Evolutionary conservation across 2,113 vertebrate genomes (phyloP).

Genomic region (Tyrannus savana): DNA sequence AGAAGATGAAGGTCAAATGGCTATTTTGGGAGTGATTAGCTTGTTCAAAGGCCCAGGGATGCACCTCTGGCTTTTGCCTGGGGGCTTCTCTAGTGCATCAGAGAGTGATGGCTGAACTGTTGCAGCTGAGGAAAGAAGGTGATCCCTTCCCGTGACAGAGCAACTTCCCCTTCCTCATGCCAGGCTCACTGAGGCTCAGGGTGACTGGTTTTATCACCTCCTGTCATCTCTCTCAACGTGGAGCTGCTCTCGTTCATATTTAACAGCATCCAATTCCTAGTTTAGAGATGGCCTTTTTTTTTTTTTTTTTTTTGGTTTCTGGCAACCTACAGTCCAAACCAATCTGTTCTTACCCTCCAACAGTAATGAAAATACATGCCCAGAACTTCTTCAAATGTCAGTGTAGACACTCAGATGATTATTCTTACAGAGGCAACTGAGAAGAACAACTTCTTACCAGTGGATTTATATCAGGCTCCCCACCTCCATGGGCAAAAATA

Average conservation of each 20-base stretch:
- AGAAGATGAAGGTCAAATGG: neutral
- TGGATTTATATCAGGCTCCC: neutral
- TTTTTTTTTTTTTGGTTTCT: neutral
- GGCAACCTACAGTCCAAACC: neutral
- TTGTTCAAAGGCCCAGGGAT: neutral
- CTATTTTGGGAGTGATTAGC: neutral
- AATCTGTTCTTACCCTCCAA: neutral
- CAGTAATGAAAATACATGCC: neutral
- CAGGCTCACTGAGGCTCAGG: neutral
- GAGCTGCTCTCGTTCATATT: neutral
- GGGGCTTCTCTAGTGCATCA: neutral
- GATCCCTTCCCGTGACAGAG: neutral
- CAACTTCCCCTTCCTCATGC: neutral
- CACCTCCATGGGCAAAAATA: neutral
- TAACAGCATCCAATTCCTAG: neutral
- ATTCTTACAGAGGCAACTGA: neutral
- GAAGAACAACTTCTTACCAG: neutral
- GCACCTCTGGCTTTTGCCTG: neutral
- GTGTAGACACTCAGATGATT: neutral
- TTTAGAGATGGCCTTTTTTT: neutral
- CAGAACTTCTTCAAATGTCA: neutral
- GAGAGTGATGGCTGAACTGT: fast-evolving
- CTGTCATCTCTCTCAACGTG: neutral
- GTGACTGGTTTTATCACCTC: neutral
- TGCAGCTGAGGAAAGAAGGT: neutral